Evolutionary conservation across 2,888 invertebrate species (phyloP).

Genomic region (Cancer borealis): DNA sequence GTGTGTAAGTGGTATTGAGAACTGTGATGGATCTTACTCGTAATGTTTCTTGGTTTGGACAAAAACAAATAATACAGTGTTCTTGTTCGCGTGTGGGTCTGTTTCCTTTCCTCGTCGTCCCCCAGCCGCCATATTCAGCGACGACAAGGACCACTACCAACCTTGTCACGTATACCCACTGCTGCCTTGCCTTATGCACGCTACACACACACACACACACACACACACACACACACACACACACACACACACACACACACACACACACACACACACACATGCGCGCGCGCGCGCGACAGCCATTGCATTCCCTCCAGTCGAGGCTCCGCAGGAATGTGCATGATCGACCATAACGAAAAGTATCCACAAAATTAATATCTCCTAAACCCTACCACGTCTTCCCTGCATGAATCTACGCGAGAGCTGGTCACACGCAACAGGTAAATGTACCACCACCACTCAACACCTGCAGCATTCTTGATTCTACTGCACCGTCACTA

Average conservation of each 20-base stretch:
- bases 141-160: background rate
- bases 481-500: background rate
- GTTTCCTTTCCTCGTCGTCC: no score
- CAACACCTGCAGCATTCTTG: background rate
- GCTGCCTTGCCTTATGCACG: background rate
- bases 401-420: background rate
- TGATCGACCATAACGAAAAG: background rate
- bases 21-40: no score
- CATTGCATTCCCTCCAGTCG: background rate
- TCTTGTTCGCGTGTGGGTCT: no score
- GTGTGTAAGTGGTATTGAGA: no score
- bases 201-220: no score
- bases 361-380: background rate
- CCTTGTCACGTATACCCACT: background rate
- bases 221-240: background rate
- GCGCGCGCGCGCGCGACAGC: background rate
- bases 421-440: background rate
- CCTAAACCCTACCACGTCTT: background rate
- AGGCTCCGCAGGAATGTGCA: background rate
- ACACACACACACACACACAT: constrained; percentile 20
- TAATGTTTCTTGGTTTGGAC: no score
- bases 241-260: background rate
- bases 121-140: no score
- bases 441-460: background rate
- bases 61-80: no score